Base-by-base conservation (phyloP, 2,888 invertebrate species). In the Lithophane leautieri region DNA sequence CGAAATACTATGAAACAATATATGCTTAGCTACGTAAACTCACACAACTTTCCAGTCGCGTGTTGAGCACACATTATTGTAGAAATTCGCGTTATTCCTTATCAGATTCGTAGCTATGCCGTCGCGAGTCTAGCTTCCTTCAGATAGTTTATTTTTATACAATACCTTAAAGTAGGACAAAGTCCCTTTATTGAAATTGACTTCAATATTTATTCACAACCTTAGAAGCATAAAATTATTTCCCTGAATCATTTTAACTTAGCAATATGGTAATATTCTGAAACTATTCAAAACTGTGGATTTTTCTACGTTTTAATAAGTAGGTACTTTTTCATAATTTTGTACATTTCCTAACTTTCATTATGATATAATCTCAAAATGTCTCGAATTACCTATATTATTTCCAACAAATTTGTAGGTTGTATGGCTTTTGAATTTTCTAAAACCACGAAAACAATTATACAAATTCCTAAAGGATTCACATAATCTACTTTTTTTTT, bases 61-160 rank as follows among this genome's bases (percentile, higher is more conserved):
- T 83, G 82, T 70, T 61, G 8, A 70, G 52, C 40, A 76, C 76
- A 63, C 73, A 79, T 82, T 73, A 72, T 67, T 78, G 61, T 62
- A 40, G 9, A 28, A 54, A 66, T 70, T 70, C 66, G 34, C 28
- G 19, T 58, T 67, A 42, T 78, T 79, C 47, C 83, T 82, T 83
- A 81, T 81, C 74, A 61, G 68, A 82, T 65, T 60, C 42, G 40
- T 65, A 66, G 56, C 60, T 70, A 56, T 54, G 16, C 22, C 61
- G 6, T 34, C 34, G 47, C 19, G 7, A 58, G 28, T 73, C 78
- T 73, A 62, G 47, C n/a, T 56, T 11, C 28, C 34, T 58, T 67
- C n/a, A 66, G 28, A 60, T 52, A 22, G 34, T 58, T 67, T 52
- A 22, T 60, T 65, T 58, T 50, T 61, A 69, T 28, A 61, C 60